Evolutionary conservation across 2,113 vertebrate species (phyloP), one percentile per base, ranked within the genome.

Genomic region (Danio rerio): DNA sequence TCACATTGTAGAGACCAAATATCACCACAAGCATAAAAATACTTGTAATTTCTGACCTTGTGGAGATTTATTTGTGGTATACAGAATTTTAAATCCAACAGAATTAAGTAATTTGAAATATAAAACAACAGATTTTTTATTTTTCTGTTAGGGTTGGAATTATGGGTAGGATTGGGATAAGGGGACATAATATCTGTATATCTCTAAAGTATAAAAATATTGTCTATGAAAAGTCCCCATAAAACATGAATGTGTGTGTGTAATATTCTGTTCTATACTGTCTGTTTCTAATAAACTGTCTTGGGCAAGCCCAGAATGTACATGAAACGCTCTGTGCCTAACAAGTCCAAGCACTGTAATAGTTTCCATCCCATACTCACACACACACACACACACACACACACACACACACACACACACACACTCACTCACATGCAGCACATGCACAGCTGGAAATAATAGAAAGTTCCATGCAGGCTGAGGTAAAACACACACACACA

Each of bases 381-480:
- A 62, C 49, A 85, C 52, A 58, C 78, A 90, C 94, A 94, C 63
- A 56, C 16, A 42, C 56, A 88, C 93, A 93, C 83, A 82, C 3
- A 3, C 31, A 31, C 50, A 78, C 50, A 81, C 10, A 31, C 62
- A 82, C 80, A 82, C 56, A 62, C 49, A 85, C 52, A 58, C 78
- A 90, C 94, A 94, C 63, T 56, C 16, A 42, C 56, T 88, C 93
- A 93, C 83, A 82, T 31, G 31, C 31, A 31, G 31, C 50, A 78
- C 50, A 81, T 15, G 47, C 62, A 82, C 80, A 82, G 58, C 92
- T 95, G 94, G 93, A 94, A 94, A 92, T 93, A 93, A 95, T 95
- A 93, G 89, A 92, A 89, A 90, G 90, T 91, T 89, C 90, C 88
- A 91, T 86, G 82, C 87, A 72, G 83, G 88, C 87, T 84, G 83